These are phyloP conservation scores for Pungitius pungitius DNA, from an alignment of 2,113 vertebrate species.

Conservation along the genomic window DNA sequence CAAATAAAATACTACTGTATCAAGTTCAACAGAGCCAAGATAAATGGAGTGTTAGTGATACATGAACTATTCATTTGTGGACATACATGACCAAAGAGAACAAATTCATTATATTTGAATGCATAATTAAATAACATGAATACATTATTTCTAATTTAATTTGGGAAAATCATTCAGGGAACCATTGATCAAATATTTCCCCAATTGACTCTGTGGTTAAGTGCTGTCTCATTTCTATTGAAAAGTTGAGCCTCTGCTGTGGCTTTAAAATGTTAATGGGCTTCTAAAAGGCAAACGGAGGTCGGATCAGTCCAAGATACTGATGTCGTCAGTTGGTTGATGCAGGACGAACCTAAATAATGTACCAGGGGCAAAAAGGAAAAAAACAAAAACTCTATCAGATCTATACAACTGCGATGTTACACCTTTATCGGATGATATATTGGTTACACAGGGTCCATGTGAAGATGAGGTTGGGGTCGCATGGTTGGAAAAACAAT, in stretches of 20 bases:
- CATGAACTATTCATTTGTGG: not conserved
- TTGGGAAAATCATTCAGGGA: not conserved
- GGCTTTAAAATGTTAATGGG: constrained; percentile 5
- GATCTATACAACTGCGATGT: not conserved
- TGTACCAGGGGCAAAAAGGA: not conserved
- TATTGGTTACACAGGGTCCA: not conserved
- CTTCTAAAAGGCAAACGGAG: not conserved
- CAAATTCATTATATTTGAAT: not conserved
- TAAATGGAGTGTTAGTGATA: not conserved
- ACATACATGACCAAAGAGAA: not conserved
- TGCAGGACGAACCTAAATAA: not conserved
- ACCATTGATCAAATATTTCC: not conserved
- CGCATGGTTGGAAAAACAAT: not conserved
- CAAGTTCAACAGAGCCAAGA: not conserved
- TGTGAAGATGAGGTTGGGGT: not conserved
- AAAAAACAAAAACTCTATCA: not conserved
- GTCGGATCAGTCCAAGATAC: not conserved
- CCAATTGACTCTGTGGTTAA: not conserved
- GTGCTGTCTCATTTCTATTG: constrained; percentile 4
- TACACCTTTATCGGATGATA: not conserved
- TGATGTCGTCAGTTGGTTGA: not conserved
- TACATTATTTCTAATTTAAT: not conserved
- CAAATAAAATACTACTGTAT: not conserved
- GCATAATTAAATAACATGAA: constrained; percentile 4
- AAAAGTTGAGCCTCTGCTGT: not conserved